phyloP scores from a whole-genome alignment of 2,888 invertebrate species.

The Drosophila gaucha region DNA sequence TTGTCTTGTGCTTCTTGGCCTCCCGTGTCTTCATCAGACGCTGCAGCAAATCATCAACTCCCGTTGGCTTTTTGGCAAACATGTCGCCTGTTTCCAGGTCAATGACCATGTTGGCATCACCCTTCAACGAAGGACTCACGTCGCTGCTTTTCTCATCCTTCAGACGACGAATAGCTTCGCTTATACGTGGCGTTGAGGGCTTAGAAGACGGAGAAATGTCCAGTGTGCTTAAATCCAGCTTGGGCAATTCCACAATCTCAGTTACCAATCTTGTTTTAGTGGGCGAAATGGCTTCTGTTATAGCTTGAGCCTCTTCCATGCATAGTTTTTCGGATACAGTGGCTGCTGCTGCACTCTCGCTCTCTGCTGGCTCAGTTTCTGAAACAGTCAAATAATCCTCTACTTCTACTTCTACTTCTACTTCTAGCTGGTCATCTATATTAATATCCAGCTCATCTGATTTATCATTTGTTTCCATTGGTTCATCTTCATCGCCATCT shows the following conservation, averaged over 20 bases:
- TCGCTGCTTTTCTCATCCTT: slow-evolving; percentile 62
- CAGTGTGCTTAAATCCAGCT: slow-evolving; percentile 69
- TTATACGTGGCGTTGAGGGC: slow-evolving; percentile 55
- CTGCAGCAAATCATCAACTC: slow-evolving; percentile 89
- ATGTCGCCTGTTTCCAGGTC: slow-evolving; percentile 86
- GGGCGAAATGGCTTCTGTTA: slow-evolving; percentile 18
- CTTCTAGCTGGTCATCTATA: background rate
- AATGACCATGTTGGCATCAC: slow-evolving; percentile 86
- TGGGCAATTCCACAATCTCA: slow-evolving; percentile 75
- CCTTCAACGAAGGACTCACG: slow-evolving; percentile 86
- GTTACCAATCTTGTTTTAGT: slow-evolving; percentile 50
- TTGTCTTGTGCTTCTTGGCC: slow-evolving; percentile 86
- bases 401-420: background rate
- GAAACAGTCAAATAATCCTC: background rate
- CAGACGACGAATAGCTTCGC: slow-evolving; percentile 67
- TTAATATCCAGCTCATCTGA: slow-evolving; percentile 9
- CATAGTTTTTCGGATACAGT: background rate
- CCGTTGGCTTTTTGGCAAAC: slow-evolving; percentile 85
- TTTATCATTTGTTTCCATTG: slow-evolving; percentile 37
- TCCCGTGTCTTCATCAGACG: slow-evolving; percentile 89
- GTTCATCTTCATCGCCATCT: slow-evolving; percentile 39
- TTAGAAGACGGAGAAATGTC: slow-evolving; percentile 57
- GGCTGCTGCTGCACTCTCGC: background rate
- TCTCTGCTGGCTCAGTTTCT: background rate
- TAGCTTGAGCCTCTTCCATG: background rate